A percentile compares a stretch with the other conserved stretches of the same genome.
Conservation (phyloP, 2,113 vertebrate genomes). For the Poeciliopsis prolifica region DNA sequence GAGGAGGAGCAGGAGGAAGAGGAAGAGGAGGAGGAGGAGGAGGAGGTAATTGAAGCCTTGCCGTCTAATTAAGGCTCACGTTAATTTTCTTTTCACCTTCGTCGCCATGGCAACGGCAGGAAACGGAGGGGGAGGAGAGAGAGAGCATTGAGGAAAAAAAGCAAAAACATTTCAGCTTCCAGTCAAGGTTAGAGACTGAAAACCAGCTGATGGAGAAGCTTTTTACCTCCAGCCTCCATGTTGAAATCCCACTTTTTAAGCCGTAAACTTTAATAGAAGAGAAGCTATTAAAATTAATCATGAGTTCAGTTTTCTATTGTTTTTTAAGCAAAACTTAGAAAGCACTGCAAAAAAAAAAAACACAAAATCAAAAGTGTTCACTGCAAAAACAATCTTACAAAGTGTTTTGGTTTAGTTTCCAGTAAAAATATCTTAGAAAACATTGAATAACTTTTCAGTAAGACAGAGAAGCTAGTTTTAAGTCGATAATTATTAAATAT, state of each 20-base stretch:
- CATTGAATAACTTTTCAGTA: no score
- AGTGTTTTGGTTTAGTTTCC: no score
- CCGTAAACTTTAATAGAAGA: not conserved
- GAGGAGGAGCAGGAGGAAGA: no score
- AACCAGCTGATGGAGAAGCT: not conserved
- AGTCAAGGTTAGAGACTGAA: not conserved
- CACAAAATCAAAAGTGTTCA: no score
- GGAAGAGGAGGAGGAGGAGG: not conserved
- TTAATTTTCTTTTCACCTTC: slow-evolving; percentile 68
- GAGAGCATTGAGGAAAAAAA: not conserved
- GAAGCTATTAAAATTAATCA: not conserved
- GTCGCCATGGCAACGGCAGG: slow-evolving; percentile 68
- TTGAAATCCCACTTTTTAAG: not conserved
- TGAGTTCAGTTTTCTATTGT: no score
- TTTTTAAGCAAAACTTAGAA: no score
- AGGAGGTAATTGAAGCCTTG: slow-evolving; percentile 58
- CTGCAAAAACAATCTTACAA: no score
- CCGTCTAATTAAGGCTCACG: slow-evolving; percentile 74
- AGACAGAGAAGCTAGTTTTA: no score
- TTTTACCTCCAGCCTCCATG: not conserved
- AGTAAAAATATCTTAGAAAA: no score
- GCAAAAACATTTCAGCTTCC: not conserved
- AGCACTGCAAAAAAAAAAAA: no score
- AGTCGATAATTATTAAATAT: no score
- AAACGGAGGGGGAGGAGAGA: slow-evolving; percentile 4